Base-by-base conservation (phyloP, 2,888 invertebrate species). In the Torymus aiolomorphi region DNA sequence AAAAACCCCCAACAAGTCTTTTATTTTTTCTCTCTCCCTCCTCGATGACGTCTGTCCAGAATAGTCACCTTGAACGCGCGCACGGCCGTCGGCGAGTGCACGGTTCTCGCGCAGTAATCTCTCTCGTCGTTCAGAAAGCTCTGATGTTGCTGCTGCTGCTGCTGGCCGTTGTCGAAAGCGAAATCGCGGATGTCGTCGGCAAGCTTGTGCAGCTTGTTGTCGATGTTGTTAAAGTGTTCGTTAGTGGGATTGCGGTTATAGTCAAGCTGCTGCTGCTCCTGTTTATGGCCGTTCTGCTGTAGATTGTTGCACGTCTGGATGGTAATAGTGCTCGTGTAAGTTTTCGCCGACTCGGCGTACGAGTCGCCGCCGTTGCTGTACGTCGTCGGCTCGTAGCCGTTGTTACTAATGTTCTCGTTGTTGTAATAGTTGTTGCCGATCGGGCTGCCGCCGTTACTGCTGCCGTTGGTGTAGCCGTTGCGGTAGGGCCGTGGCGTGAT, bases 261-360 rank as follows among this genome's bases (percentile, higher is more conserved):
- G 16, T 80, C 80, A 56, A 78, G 77, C 20, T 69, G 62, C 5
- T 56, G 52, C 57, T 56, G 59, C 20, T 51, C n/a, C 54, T 57
- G 49, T 3, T 66, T 49, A 0, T 70, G 69, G 51, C 69, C 72
- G 12, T 71, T 54, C n/a, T 56, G 62, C 31, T 52, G 20, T n/a
- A 4, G 13, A 14, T 67, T 31, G 18, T 49, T 52, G 76, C 18
- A 86, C 56, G 90, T 88, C 82, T 87, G 88, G 80, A 90, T 89
- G 83, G 88, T 90, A 82, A 90, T 86, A 31, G 89, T 90, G 82
- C 89, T 90, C 83, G 88, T 90, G 84, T 87, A 90, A n/a, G 88
- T 89, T 86, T 88, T 89, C 66, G 87, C 83, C 62, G 42, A 8
- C 8, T 42, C 42, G 5, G 42, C 42, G 8, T 42, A 42, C 8